phyloP scores from a whole-genome alignment of 2,113 vertebrate genomes.

The Riparia riparia region DNA sequence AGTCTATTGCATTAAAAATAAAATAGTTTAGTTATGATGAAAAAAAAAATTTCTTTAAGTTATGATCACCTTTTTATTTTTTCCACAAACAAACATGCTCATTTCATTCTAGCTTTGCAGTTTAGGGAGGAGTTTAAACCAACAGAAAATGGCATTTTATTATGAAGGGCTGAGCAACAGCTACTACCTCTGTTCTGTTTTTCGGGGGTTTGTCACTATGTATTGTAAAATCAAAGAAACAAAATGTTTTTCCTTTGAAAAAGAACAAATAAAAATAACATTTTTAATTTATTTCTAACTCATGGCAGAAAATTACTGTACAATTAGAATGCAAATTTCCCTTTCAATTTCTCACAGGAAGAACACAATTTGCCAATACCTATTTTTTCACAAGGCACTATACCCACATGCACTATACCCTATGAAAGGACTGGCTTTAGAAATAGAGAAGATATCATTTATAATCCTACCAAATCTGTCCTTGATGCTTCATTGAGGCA shows the following conservation, averaged over 20 bases:
- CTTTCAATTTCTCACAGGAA: neutral
- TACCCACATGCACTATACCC: neutral
- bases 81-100: neutral
- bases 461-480: neutral
- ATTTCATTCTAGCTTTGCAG: neutral
- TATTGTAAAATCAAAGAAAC: neutral
- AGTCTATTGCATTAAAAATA: neutral
- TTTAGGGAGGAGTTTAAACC: neutral
- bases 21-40: neutral
- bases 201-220: neutral
- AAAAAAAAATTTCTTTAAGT: neutral
- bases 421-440: neutral
- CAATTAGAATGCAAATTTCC: neutral
- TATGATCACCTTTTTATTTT: neutral
- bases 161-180: neutral
- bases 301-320: neutral
- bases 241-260: neutral
- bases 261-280: neutral
- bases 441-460: neutral
- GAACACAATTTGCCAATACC: neutral
- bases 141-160: neutral
- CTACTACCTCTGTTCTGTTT: neutral
- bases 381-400: neutral
- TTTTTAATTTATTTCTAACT: neutral
- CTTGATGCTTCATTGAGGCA: neutral